A percentile compares a stretch with the other conserved stretches of the same genome.
phyloP scores from a whole-genome alignment of 2,888 invertebrate genomes.

The Acleris literana region DNA sequence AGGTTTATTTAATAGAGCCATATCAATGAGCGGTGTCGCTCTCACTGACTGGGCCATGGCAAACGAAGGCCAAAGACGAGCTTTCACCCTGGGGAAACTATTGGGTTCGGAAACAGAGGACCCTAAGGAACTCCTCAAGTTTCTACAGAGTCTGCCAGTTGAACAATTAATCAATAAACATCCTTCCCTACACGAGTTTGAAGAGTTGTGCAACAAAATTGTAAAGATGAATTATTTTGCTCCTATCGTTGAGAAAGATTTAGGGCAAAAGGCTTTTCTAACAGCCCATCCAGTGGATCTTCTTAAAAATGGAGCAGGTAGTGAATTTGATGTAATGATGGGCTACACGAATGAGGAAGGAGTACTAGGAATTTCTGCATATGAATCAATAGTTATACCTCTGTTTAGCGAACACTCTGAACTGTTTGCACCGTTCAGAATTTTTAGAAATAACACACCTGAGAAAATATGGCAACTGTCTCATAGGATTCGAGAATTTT shows the following conservation, averaged over 20 bases:
- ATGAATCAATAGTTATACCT: constrained; percentile 45
- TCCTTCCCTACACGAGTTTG: constrained; percentile 35
- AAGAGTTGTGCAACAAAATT: constrained; percentile 31
- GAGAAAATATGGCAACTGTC: constrained; percentile 48
- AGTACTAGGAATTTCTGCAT: constrained; percentile 39
- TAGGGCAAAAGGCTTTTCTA: constrained; percentile 45
- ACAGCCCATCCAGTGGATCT: constrained; percentile 43
- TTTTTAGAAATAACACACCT: constrained; percentile 46
- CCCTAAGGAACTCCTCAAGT: constrained; percentile 46
- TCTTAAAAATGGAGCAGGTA: constrained; percentile 69
- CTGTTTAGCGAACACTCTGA: constrained; percentile 42
- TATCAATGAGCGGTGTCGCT: constrained; percentile 58
- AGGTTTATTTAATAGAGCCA: constrained; percentile 57
- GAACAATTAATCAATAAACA: constrained; percentile 42
- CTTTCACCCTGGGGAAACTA: constrained; percentile 45
- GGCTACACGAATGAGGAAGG: constrained; percentile 88
- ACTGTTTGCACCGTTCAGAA: constrained; percentile 52
- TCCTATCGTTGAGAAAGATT: constrained; percentile 49
- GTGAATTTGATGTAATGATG: constrained; percentile 85
- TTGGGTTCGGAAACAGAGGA: constrained; percentile 47
- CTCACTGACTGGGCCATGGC: constrained; percentile 47
- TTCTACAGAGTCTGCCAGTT: constrained; percentile 46
- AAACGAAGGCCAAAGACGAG: constrained; percentile 44
- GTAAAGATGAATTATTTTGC: constrained; percentile 42
- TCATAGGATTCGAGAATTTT: constrained; percentile 52